Evolutionary conservation across 2,797 vertebrate species (phyloP).

Genomic region (Glyptemys insculpta): DNA sequence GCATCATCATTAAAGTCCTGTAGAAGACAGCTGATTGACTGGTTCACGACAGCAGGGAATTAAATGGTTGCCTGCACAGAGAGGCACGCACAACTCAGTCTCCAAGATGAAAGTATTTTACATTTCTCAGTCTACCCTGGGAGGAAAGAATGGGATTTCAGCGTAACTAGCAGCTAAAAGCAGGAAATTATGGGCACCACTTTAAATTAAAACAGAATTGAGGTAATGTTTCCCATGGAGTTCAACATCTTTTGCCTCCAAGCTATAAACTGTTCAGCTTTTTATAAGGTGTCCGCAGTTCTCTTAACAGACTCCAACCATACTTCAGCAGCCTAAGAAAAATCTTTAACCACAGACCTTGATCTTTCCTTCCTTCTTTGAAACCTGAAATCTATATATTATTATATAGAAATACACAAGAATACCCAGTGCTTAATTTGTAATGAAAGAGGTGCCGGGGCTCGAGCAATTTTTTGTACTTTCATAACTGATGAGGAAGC

Average conservation of each 20-base stretch:
- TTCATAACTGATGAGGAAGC: no score
- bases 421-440: neutral
- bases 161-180: neutral
- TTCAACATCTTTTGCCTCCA: neutral
- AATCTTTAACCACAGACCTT: conserved; percentile 14
- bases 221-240: neutral
- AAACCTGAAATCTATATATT: neutral
- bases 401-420: neutral
- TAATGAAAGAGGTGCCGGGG: no score
- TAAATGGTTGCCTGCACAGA: neutral
- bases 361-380: neutral
- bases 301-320: neutral
- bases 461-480: no score
- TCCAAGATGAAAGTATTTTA: neutral
- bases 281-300: conserved; percentile 8
- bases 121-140: neutral
- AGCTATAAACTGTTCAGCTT: conserved; percentile 1
- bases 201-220: conserved; percentile 7
- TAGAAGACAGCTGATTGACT: neutral
- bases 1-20: neutral
- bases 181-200: neutral
- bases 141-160: neutral
- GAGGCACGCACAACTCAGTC: neutral
- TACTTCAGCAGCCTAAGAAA: conserved; percentile 5
- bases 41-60: neutral